Evolutionary conservation across 2,113 vertebrate species (phyloP), one percentile per base, ranked within the genome.

Genomic region (Polypterus senegalus): DNA sequence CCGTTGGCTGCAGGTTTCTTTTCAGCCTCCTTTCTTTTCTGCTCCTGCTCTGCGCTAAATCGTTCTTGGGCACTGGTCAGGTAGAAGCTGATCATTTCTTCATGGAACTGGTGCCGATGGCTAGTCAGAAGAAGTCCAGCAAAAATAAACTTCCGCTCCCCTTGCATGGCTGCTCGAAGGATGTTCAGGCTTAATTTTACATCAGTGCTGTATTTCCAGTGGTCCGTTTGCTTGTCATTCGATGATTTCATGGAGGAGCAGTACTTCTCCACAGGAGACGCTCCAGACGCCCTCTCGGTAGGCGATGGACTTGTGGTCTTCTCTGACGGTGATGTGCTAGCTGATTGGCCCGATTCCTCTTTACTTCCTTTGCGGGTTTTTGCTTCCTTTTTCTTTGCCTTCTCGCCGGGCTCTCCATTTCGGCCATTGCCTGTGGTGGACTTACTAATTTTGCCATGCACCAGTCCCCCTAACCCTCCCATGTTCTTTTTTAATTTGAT

Each of bases 151-250:
- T 98, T 98, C 46, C 96, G 88, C 75, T 99, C 96, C 3, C 96
- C 96, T 70, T 98, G 96, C 94, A 98, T 97, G 81, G 96, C 94
- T 11, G 96, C 96, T 65, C 96, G 83, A 75, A 99, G 79, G 75
- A 99, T 99, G 77, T 94, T 97, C 67, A 99, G 91, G 80, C 96
- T 99, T 65, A 98, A 90, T 83, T 96, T 98, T 68, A 99, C 96
- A 7, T 99, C 96, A 0, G 96, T 97, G 85, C 96, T 97, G 82
- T 97, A 98, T 73, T 94, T 98, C 93, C 92, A 97, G 4, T 89
- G 83, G 66, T 96, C 94, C 47, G 89, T 65, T 54, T 82, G 86
- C 74, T 87, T 88, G 65, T 91, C 92, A 54, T 81, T 78, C 1
- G 80, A 77, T 48, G 73, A 74, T 70, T 83, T 91, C 57, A 76